Evolutionary conservation across 1,140 invertebrate species (phyloP), one percentile per base, ranked within the genome.

Genomic region (Pseudomyrmex pallidus): DNA sequence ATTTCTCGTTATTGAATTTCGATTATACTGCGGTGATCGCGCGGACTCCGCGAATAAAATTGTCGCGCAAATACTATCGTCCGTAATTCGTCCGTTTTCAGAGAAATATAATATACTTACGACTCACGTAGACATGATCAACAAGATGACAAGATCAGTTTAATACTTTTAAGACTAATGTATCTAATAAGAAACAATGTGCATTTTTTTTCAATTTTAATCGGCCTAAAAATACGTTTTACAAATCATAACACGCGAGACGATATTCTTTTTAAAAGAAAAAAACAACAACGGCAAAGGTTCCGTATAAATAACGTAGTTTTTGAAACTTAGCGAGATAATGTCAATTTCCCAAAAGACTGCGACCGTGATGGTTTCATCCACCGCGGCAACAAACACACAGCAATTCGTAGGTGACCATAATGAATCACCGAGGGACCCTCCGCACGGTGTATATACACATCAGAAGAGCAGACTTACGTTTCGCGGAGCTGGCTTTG

Each of bases 1-100:
- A 87, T 85, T 84, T 56, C 70, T 88, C 63, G 77, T 82, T 72
- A 87, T 88, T 82, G 83, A 88, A 87, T 77, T 87, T 88, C 72
- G 86, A 88, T 87, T 87, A 87, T 74, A 50, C 83, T 74, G 57
- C 44, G 84, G 74, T 25, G 57, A 82, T 4, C 25, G n/a, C n/a
- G n/a, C n/a, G 44, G 17, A 35, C 35, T 10, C 59, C 63, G 50
- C 15, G 74, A 85, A 82, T 63, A 56, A 77, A 87, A 85, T 87
- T 85, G 82, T 52, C 44, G 76, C 62, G 22, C 54, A 61, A 89
- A 89, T 73, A 59, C 50, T 25, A 3, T 13, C 17, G 20, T 13
- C 54, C 22, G 22, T 46, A 85, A 77, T 88, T 87, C 82, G 35
- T 48, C n/a, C 61, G 83, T 52, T 80, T 74, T 56, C 56, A 46